phyloP scores from a whole-genome alignment of 2,797 vertebrate genomes.

The Hybognathus amarus region DNA sequence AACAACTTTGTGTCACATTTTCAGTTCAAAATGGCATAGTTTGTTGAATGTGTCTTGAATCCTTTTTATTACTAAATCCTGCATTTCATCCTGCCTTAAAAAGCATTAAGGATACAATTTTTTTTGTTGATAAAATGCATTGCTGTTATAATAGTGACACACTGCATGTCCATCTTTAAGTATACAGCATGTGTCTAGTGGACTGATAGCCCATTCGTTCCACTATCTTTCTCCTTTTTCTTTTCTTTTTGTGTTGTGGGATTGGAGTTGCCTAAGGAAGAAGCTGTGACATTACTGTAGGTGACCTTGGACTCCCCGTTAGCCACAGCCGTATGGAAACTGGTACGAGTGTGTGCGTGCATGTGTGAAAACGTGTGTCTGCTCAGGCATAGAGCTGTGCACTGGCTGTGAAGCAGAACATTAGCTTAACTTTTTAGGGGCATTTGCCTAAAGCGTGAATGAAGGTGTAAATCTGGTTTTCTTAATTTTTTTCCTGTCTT shows the following conservation, averaged over 20 bases:
- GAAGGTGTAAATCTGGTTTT: slow-evolving; percentile 29
- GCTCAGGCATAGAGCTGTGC: slow-evolving; percentile 38
- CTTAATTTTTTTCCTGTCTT: slow-evolving; percentile 5
- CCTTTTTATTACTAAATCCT: slow-evolving; percentile 12
- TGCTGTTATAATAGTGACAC: slow-evolving; percentile 16
- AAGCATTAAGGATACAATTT: slow-evolving; percentile 4
- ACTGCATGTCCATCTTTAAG: slow-evolving; percentile 37
- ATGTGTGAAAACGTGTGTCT: slow-evolving; percentile 33
- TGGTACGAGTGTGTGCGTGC: slow-evolving; percentile 41
- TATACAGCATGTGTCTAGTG: slow-evolving; percentile 36
- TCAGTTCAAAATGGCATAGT: slow-evolving; percentile 4
- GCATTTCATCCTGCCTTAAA: neutral
- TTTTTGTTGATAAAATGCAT: slow-evolving; percentile 5
- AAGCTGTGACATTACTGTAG: slow-evolving; percentile 50
- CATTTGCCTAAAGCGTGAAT: slow-evolving; percentile 46
- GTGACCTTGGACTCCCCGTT: slow-evolving; percentile 52
- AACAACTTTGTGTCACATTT: slow-evolving; percentile 8
- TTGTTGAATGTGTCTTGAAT: slow-evolving; percentile 8
- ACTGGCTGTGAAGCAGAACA: slow-evolving; percentile 55
- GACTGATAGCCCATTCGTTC: neutral
- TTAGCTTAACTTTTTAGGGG: slow-evolving; percentile 53
- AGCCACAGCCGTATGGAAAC: slow-evolving; percentile 38
- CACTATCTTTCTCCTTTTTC: slow-evolving; percentile 16
- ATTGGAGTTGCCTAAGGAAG: slow-evolving; percentile 54
- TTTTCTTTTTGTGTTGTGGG: slow-evolving; percentile 33